Conservation (phyloP, 2,797 vertebrate genomes). For the Lepilemur septentrionalis region DNA sequence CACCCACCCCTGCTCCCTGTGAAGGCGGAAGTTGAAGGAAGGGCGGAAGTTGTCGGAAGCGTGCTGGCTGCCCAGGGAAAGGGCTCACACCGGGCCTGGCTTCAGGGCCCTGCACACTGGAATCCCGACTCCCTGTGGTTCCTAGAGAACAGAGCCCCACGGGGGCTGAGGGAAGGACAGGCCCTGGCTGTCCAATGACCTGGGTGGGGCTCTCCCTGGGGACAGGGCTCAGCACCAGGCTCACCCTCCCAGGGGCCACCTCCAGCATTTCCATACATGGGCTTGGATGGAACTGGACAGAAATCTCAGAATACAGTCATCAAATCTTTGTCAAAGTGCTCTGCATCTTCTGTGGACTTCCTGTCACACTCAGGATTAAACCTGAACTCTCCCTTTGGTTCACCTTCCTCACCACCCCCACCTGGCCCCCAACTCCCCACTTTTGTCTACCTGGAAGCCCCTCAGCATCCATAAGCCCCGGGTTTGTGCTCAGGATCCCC, state of each 20-base stretch:
- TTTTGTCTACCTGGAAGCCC: background rate
- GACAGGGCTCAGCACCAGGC: background rate
- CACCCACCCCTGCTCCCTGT: background rate
- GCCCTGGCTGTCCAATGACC: background rate
- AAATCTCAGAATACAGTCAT: background rate
- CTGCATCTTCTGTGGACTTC: background rate
- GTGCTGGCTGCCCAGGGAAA: no score
- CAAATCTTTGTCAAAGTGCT: background rate
- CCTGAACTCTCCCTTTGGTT: background rate
- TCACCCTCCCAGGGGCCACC: background rate
- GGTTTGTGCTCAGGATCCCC: no score
- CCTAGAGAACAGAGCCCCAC: background rate
- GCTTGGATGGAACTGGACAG: background rate
- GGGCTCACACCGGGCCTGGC: no score
- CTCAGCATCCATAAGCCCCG: no score
- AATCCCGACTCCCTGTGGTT: background rate
- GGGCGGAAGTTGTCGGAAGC: background rate
- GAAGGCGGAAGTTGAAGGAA: background rate
- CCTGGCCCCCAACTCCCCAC: background rate
- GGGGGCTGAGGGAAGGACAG: background rate
- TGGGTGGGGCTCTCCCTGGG: background rate
- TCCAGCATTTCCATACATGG: background rate
- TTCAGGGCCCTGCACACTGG: no score
- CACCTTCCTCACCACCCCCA: background rate
- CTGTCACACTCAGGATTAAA: background rate